Percentiles rank a stretch among this genome's conserved stretches.
phyloP scores from a whole-genome alignment of 2,888 invertebrate species.

The Noctua fimbriata region DNA sequence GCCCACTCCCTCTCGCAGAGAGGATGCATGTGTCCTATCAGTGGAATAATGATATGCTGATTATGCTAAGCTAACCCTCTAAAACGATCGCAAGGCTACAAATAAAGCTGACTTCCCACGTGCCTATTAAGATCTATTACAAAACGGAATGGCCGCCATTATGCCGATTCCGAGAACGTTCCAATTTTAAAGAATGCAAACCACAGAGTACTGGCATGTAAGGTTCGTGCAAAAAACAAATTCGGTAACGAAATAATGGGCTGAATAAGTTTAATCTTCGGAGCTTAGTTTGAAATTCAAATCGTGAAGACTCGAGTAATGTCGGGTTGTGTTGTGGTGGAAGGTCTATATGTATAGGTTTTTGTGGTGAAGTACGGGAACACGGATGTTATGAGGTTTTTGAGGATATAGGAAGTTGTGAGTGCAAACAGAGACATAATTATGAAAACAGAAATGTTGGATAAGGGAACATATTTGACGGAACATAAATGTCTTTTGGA shows the following conservation, averaged over 20 bases:
- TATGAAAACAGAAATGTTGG: not conserved
- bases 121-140: constrained; percentile 60
- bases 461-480: not conserved
- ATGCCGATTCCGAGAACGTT: constrained; percentile 54
- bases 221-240: constrained; percentile 67
- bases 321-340: constrained; percentile 59
- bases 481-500: not conserved
- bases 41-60: not conserved
- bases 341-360: constrained; percentile 41
- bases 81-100: constrained; percentile 19
- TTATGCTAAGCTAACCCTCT: not conserved
- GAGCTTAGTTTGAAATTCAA: constrained; percentile 72
- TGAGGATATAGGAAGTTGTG: not conserved
- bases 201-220: constrained; percentile 46
- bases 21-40: not conserved
- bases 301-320: constrained; percentile 63
- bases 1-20: not conserved
- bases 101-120: constrained; percentile 42
- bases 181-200: constrained; percentile 58
- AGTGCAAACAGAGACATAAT: not conserved
- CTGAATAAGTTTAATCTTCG: constrained; percentile 66
- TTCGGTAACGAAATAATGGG: constrained; percentile 66
- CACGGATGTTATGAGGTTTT: constrained; percentile 1
- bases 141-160: constrained; percentile 57
- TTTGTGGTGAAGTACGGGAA: constrained; percentile 21